phyloP scores from a whole-genome alignment of 2,888 invertebrate species.

The Drosophila meridiana region DNA sequence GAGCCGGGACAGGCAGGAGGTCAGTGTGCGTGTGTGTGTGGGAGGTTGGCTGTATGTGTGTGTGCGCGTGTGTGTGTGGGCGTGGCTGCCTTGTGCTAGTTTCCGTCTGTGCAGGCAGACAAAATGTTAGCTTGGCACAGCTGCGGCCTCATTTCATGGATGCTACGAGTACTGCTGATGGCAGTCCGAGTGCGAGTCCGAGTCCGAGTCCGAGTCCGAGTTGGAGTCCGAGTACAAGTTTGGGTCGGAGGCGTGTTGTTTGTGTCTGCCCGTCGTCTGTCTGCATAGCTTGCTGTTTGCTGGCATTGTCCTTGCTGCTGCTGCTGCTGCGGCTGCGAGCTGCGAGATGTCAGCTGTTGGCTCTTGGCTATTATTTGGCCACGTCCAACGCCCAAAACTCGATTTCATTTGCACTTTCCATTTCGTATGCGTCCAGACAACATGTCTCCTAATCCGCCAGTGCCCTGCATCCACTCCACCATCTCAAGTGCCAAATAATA shows the following conservation, averaged over 20 bases:
- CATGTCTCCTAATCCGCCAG: constrained; percentile 44
- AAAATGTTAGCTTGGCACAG: constrained; percentile 50
- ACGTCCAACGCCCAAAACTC: constrained; percentile 44
- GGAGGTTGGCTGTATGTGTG: constrained; percentile 22
- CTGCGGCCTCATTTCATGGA: constrained; percentile 63
- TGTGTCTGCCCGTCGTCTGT: constrained; percentile 14
- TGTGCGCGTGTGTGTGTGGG: constrained; percentile 32
- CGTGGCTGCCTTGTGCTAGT: constrained; percentile 69
- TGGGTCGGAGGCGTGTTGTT: constrained; percentile 8
- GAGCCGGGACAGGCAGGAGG: background rate
- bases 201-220: constrained; percentile 9
- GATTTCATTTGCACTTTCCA: constrained; percentile 63
- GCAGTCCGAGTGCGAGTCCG: constrained; percentile 6
- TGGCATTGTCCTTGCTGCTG: constrained; percentile 25
- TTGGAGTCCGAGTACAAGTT: constrained; percentile 9
- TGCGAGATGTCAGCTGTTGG: constrained; percentile 30
- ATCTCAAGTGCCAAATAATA: constrained; percentile 9
- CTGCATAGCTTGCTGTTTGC: constrained; percentile 25
- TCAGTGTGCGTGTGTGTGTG: constrained; percentile 21
- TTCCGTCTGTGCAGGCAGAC: constrained; percentile 58
- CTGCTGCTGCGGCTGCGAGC: constrained; percentile 17
- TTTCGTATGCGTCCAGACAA: constrained; percentile 53
- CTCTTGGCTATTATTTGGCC: constrained; percentile 27
- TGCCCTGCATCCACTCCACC: constrained; percentile 26
- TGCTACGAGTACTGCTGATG: constrained; percentile 49